Conservation (phyloP, 2,888 invertebrate species). For the Julus scanicus region DNA sequence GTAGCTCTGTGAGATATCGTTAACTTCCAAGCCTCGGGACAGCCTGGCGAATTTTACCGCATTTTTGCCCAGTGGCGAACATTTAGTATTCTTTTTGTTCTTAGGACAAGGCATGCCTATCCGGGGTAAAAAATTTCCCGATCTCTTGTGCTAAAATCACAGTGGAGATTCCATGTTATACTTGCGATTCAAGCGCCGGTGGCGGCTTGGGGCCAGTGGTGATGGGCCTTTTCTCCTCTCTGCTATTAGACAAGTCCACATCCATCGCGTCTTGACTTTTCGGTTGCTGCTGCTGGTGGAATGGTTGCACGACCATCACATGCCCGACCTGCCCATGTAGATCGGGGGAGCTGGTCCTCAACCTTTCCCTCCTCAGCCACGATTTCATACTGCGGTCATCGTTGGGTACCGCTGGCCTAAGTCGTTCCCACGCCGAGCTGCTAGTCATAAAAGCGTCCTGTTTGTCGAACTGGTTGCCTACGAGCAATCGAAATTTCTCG, state of each 20-base stretch:
- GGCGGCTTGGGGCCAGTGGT: neutral
- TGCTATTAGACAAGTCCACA: neutral
- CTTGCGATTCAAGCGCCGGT: neutral
- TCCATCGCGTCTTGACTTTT: constrained; percentile 6
- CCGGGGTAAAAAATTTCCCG: neutral
- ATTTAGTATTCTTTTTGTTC: neutral
- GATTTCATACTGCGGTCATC: constrained; percentile 61
- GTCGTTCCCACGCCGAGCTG: constrained; percentile 64
- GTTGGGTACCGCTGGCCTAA: constrained; percentile 59
- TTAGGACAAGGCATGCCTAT: neutral
- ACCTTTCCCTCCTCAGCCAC: constrained; percentile 69
- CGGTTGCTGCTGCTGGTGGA: neutral
- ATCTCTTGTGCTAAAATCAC: neutral
- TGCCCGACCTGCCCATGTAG: constrained; percentile 62
- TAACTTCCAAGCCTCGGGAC: neutral
- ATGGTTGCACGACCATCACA: constrained; percentile 19
- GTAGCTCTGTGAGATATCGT: neutral
- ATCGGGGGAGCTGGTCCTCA: constrained; percentile 74
- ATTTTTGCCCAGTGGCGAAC: neutral
- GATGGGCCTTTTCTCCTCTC: constrained; percentile 37
- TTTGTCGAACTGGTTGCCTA: constrained; percentile 52
- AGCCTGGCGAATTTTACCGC: neutral
- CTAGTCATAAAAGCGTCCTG: neutral
- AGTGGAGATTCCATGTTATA: constrained; percentile 6
- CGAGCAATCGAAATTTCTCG: constrained; percentile 71